Percentiles rank a stretch among this genome's conserved stretches.
These are phyloP conservation scores for Omphaloscelis lunosa DNA, from an alignment of 2,888 invertebrate species.

Conservation along the genomic window DNA sequence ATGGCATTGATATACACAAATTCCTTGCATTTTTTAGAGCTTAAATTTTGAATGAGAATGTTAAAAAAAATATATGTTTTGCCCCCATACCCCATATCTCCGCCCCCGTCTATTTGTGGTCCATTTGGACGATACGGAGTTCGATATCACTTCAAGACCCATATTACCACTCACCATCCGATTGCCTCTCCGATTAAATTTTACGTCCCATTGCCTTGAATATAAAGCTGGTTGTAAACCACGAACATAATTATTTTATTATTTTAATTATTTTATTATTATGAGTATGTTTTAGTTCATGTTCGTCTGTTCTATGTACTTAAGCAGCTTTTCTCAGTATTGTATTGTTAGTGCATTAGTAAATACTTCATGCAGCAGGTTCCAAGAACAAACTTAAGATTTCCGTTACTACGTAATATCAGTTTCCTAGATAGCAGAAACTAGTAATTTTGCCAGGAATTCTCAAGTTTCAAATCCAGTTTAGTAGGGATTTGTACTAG, in stretches of 20 bases:
- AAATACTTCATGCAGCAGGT: neutral
- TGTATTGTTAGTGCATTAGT: neutral
- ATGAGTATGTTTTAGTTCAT: neutral
- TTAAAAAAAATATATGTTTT: too few relatives aligned
- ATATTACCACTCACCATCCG: too few relatives aligned
- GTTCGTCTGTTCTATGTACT: neutral
- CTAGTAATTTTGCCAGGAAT: neutral
- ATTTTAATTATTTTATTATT: neutral
- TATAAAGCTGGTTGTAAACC: neutral
- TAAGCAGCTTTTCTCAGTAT: constrained; percentile 7
- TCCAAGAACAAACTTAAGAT: neutral
- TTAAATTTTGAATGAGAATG: too few relatives aligned
- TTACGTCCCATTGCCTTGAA: too few relatives aligned
- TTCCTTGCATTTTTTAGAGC: too few relatives aligned
- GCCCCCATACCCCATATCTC: too few relatives aligned
- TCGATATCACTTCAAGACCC: too few relatives aligned
- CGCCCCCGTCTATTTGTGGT: too few relatives aligned
- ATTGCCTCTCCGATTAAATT: too few relatives aligned
- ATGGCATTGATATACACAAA: too few relatives aligned
- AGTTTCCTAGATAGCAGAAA: neutral
- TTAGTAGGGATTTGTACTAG: neutral
- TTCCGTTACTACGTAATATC: neutral
- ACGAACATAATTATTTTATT: neutral
- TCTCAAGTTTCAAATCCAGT: neutral
- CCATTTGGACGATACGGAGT: too few relatives aligned